These are phyloP conservation scores for Microctonus aethiopoides DNA, from an alignment of 2,888 invertebrate species.

Conservation along the genomic window DNA sequence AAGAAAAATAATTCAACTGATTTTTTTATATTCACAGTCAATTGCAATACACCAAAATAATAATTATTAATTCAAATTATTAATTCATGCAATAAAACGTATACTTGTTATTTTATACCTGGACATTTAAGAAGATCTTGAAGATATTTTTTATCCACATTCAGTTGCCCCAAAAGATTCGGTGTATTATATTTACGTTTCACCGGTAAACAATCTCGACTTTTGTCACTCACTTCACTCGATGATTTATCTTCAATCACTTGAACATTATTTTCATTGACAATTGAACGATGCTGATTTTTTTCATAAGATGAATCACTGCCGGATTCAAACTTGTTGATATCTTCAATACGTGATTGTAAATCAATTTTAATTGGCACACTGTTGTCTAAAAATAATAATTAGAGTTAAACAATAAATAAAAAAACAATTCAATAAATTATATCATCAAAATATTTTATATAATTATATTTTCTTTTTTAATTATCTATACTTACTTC, in stretches of 20 bases:
- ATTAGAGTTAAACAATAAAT: background rate
- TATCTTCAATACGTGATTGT: slow-evolving; percentile 6
- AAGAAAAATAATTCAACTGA: too few species aligned
- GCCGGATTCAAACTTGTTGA: slow-evolving; percentile 22
- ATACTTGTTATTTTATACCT: slow-evolving; percentile 42
- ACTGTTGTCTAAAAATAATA: slow-evolving; percentile 37
- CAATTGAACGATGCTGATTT: slow-evolving; percentile 1
- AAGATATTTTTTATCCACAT: slow-evolving; percentile 56
- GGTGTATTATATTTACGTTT: slow-evolving; percentile 42
- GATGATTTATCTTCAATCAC: slow-evolving; percentile 9
- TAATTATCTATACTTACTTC: slow-evolving; percentile 61
- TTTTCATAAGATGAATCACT: background rate
- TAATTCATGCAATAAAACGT: background rate
- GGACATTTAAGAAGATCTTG: slow-evolving; percentile 54
- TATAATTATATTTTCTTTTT: too few species aligned
- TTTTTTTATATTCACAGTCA: too few species aligned
- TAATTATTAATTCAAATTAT: background rate
- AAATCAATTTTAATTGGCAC: slow-evolving; percentile 37
- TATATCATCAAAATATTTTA: too few species aligned
- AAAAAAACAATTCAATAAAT: slow-evolving; percentile 8
- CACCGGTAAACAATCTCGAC: slow-evolving; percentile 20
- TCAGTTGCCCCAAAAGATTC: slow-evolving; percentile 52
- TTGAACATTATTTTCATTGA: slow-evolving; percentile 14
- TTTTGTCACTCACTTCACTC: slow-evolving; percentile 20
- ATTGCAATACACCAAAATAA: background rate